Base-by-base conservation (phyloP, 2,113 vertebrate genomes). In the Lipophrys pholis region DNA sequence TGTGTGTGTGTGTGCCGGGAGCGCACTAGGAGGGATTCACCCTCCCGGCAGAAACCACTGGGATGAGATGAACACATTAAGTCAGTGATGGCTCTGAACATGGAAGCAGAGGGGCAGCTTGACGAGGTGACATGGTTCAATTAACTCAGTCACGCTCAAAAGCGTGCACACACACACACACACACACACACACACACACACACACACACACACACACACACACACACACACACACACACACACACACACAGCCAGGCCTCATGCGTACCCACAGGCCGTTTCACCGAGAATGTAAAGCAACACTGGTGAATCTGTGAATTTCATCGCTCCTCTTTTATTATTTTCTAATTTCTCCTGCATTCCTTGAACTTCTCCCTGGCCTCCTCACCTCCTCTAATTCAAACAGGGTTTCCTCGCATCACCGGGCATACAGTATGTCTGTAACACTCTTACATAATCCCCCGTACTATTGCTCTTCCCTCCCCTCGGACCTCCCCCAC, bases 391-490 rank as follows among this genome's bases (percentile, higher is more conserved):
- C 67, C 41, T 66, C 57, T 43, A 65, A 70, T 73, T 76, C 70
- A 82, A 80, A 36, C 8, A 71, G 83, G 69, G 59, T 72, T 87
- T 87, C 86, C 83, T 90, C 38, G 15, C 73, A 82, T 87, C 79
- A 79, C 54, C 84, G 77, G 76, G 41, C 85, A 87, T 89, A 85
- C 21, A 30, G 21, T 30, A 4, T 75, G 80, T 81, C 85, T 87
- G 69, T 82, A 76, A 86, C 69, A 63, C 65, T 80, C 73, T 90
- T 90, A 89, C 74, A 84, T 90, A 89, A 91, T 78, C 39, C 30
- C n/a, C 56, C 41, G 21, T 30, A 30, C 21, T 30, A 30, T 30
- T 30, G 21, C 49, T 40, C 50, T 30, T 30, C 57, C 46, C 55
- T n/a, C 46, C 39, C 48, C 66, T 67, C 17, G 1, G 70, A 70